A percentile compares a stretch with the other conserved stretches of the same genome.
Conservation (phyloP, 2,888 invertebrate genomes). For the Rotaria macrura region DNA sequence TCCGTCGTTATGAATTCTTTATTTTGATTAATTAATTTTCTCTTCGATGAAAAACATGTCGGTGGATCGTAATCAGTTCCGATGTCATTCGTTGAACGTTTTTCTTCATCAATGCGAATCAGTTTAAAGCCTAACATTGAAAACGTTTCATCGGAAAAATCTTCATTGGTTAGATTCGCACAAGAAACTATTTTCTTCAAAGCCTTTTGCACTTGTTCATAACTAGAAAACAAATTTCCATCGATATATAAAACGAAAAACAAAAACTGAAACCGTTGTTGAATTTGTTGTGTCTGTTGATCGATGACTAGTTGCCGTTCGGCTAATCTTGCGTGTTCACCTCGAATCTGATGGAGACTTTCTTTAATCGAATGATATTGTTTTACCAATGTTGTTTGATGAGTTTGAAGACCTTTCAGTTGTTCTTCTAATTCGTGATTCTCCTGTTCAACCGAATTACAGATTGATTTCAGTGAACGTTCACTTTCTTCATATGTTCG, state of each 20-base stretch:
- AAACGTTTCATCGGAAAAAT: neutral
- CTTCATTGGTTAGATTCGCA: neutral
- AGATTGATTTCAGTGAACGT: neutral
- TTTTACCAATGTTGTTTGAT: neutral
- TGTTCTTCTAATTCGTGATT: neutral
- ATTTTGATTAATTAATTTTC: neutral
- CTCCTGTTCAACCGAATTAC: neutral
- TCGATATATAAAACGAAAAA: neutral
- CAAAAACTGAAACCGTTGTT: neutral
- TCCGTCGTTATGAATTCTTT: neutral
- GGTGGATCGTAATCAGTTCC: neutral
- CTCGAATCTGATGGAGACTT: neutral
- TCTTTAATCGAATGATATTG: neutral
- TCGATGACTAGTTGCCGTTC: neutral
- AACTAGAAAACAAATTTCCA: neutral
- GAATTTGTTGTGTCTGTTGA: neutral
- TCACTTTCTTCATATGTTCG: slow-evolving; percentile 6
- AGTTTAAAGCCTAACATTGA: neutral
- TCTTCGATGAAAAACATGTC: neutral
- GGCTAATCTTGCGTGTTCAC: neutral
- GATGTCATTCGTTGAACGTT: neutral
- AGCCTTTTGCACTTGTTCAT: neutral
- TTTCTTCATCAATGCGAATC: neutral
- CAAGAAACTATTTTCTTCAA: neutral
- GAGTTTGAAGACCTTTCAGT: neutral